Conservation (phyloP, 2,113 vertebrate genomes). For the Pterocles burchelli region DNA sequence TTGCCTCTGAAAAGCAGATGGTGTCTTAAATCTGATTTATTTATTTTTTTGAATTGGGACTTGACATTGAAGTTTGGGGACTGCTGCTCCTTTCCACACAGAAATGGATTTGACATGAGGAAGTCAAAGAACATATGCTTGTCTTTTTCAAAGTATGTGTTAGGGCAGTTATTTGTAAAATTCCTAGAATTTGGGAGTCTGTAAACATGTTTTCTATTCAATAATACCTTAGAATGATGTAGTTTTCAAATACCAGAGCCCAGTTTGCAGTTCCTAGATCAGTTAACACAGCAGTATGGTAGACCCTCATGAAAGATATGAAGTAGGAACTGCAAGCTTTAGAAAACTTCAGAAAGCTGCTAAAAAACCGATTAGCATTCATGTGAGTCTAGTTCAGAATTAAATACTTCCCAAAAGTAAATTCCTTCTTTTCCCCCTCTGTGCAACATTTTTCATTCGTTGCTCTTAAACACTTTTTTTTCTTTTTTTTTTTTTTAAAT, state of each 20-base stretch:
- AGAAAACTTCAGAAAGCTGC: neutral
- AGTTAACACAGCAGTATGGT: neutral
- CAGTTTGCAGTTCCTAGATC: neutral
- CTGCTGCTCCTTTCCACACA: neutral
- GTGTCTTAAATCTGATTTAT: neutral
- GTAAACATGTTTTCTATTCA: constrained; percentile 24
- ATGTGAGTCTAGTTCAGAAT: neutral
- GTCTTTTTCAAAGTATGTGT: neutral
- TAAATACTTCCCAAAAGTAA: neutral
- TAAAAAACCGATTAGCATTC: neutral
- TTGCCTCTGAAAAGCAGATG: neutral
- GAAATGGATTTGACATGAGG: neutral
- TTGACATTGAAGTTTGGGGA: neutral
- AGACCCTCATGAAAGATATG: neutral
- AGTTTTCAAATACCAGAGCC: neutral
- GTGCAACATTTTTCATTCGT: neutral
- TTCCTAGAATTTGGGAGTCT: constrained; percentile 10
- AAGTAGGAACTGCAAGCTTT: neutral
- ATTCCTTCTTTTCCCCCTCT: neutral
- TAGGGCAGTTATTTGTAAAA: constrained; percentile 26
- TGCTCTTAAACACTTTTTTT: neutral
- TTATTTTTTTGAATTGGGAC: neutral
- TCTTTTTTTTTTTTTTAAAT: neutral
- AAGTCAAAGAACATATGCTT: neutral
- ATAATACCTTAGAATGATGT: constrained; percentile 2